phyloP scores from a whole-genome alignment of 2,113 vertebrate species.

The Albula glossodonta region DNA sequence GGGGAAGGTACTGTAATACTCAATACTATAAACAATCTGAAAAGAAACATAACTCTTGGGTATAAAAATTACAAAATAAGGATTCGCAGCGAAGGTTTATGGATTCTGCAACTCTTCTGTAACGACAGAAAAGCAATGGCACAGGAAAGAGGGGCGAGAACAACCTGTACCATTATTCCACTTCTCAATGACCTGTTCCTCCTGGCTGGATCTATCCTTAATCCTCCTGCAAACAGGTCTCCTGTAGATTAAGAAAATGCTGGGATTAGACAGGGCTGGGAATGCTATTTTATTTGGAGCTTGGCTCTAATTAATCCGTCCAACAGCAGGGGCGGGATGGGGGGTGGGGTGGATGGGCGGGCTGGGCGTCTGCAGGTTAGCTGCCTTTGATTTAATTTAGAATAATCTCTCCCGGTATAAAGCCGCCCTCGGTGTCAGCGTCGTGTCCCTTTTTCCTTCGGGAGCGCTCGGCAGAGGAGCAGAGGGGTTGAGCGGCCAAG shows the following conservation, averaged over 20 bases:
- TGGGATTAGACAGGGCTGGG: neutral
- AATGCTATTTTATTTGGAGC: neutral
- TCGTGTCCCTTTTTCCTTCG: neutral
- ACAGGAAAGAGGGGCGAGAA: neutral
- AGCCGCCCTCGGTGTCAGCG: neutral
- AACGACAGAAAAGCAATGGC: neutral
- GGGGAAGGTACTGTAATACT: no score
- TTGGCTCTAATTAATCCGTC: neutral
- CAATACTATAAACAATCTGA: no score
- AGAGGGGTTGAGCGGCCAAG: neutral
- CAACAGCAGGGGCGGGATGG: neutral
- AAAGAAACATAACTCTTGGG: neutral
- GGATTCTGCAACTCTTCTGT: neutral
- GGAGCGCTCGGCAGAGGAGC: neutral
- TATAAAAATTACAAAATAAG: neutral
- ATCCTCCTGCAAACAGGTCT: neutral
- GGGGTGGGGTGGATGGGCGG: neutral
- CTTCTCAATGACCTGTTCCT: slow-evolving; percentile 1
- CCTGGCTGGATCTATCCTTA: neutral
- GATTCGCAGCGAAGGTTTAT: neutral
- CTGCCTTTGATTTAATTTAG: neutral
- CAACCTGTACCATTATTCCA: neutral
- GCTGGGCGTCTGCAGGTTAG: neutral
- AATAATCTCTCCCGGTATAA: neutral
- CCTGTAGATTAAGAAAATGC: neutral